Evolutionary conservation across 1,140 invertebrate species (phyloP), one percentile per base, ranked within the genome.

Genomic region (Nylanderia fulva): DNA sequence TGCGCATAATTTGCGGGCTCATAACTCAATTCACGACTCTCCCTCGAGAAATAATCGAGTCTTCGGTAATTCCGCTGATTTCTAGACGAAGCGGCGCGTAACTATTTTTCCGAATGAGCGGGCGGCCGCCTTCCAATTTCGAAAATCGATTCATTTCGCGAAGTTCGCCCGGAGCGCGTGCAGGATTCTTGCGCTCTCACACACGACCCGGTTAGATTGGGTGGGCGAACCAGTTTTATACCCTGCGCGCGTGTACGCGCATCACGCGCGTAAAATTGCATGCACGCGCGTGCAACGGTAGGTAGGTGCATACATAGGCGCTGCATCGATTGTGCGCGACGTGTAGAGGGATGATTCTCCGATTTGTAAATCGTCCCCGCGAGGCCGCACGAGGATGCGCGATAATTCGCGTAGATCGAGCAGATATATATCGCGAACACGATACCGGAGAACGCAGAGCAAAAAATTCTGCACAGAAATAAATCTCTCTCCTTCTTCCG

Each of bases 211-310:
- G 80, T 76, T 88, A 87, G 77, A 87, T 29, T 80, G 86, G 88
- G 93, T 94, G 92, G 93, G 93, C 93, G 93, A 93, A 93, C 93
- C 92, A 93, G 93, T 93, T 92, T n/a, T n/a, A n/a, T 79, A 74
- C 75, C 86, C 83, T 88, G 88, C 90, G 91, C 71, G 45, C 60
- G 86, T 64, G 63, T 74, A 64, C 18, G 29, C 48, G 36, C 75
- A 80, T 42, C 66, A 52, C 63, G 66, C 80, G 75, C 58, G 42
- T 13, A 24, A 85, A 85, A 88, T 88, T 82, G 68, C 63, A 42
- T 56, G 69, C 48, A 1, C 45, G 27, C 63, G 69, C 48, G 2
- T 54, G 27, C 74, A n/a, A 68, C 9, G 48, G 61, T 63, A 77
- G 39, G 21, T 76, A 87, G 33, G 15, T 48, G 48, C 24, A n/a